phyloP scores from a whole-genome alignment of 2,113 vertebrate species.

The Tragelaphus strepsiceros region DNA sequence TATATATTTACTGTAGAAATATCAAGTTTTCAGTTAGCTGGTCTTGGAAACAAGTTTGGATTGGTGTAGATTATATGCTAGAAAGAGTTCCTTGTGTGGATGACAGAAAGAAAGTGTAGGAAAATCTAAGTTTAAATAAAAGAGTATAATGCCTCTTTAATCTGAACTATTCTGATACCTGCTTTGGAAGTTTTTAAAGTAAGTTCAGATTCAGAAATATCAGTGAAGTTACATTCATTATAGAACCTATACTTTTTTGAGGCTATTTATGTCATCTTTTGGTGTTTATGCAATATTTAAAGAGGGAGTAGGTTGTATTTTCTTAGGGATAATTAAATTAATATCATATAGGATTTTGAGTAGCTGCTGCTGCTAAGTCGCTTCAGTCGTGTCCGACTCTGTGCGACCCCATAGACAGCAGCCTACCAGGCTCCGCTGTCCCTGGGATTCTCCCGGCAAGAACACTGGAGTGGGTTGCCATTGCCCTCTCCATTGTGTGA shows the following conservation, averaged over 20 bases:
- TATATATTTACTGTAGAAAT: neutral
- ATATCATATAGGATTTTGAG: neutral
- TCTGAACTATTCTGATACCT: neutral
- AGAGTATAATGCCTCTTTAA: neutral
- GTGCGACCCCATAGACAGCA: too few relatives aligned
- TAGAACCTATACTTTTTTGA: neutral
- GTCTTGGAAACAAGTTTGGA: conserved; percentile 8
- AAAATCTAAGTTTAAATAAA: conserved; percentile 23
- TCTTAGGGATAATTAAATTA: neutral
- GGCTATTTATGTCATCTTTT: neutral
- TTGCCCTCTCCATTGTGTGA: too few relatives aligned
- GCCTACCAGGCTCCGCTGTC: too few relatives aligned
- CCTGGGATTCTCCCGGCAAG: too few relatives aligned
- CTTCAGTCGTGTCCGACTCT: too few relatives aligned
- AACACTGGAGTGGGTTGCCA: too few relatives aligned
- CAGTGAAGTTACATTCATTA: neutral
- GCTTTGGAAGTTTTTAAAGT: conserved; percentile 19
- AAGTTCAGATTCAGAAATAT: conserved; percentile 17
- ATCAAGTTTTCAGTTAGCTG: neutral
- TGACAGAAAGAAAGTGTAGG: neutral
- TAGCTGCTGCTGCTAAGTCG: too few relatives aligned
- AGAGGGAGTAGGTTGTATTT: neutral
- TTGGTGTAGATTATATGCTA: neutral
- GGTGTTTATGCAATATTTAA: neutral
- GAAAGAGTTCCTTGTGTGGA: neutral